Evolutionary conservation across 2,797 vertebrate genomes (phyloP), one percentile per base, ranked within the genome.

Genomic region (Micromesistius poutassou): DNA sequence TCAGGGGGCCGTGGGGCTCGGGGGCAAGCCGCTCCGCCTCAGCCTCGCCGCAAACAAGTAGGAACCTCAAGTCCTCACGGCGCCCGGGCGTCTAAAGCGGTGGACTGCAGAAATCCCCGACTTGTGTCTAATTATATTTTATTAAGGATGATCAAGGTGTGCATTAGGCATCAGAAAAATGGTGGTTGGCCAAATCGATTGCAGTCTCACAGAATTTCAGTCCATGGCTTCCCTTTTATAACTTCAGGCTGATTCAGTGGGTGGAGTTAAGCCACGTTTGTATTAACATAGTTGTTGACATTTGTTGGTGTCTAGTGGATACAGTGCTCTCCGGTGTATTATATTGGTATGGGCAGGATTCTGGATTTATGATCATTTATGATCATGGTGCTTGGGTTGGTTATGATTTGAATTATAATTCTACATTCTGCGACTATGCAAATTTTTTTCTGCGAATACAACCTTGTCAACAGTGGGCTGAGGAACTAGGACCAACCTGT

Each of bases 11-110:
- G 83, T 95, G 36, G 97, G 97, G 2, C 91, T 97, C 76, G 96
- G 97, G 5, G 90, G 93, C 0, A 98, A 96, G 86, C 93, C 96
- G 22, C 91, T 97, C 30, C 93, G 96, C 46, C 90, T 98, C 77
- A 97, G 96, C 72, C 92, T 97, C 90, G 96, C 96, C 74, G 95
- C 96, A 25, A 96, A 95, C 77, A 97, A 97, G 96, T 98, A 91
- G 95, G 97, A 95, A 14, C n/a, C 10, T 72, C 14, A 31, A 30
- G 3, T 40, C 42, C 14, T 74, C 5, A 35, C 33, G 4, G 9
- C 25, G 1, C 22, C 55, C 12, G 14, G 40, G 0, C 1, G 2
- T 66, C 3, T 3, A 10, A 66, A 66, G 25, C 12, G 62, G 62
- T 28, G 25, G 8, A 66, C 25, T 28, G 25, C 25, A 10, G n/a